phyloP scores from a whole-genome alignment of 2,113 vertebrate species.

The Mellivora capensis region DNA sequence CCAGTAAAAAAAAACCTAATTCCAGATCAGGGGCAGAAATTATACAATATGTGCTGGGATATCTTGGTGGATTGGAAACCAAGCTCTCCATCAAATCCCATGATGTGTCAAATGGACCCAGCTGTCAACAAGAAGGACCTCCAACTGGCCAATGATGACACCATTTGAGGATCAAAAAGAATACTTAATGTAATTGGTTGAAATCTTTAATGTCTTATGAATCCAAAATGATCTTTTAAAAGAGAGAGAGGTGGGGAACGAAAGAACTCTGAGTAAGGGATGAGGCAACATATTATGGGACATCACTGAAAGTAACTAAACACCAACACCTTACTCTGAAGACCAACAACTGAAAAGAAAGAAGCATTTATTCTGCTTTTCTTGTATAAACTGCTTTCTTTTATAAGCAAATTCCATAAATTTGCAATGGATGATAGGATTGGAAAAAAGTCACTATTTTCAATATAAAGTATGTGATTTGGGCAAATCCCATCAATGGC shows the following conservation, averaged over 20 bases:
- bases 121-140: background rate
- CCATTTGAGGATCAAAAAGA: background rate
- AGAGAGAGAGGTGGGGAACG: background rate
- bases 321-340: background rate
- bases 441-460: background rate
- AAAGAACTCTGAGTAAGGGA: background rate
- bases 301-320: background rate
- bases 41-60: background rate
- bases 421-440: background rate
- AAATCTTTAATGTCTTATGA: background rate
- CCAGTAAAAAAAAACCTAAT: background rate
- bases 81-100: background rate
- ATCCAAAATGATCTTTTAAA: constrained; percentile 7
- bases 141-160: background rate
- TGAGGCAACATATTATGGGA: background rate
- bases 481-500: background rate
- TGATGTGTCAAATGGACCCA: background rate
- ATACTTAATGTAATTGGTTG: background rate
- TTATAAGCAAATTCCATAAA: background rate
- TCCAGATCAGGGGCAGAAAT: background rate
- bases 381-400: background rate
- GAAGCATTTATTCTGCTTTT: background rate
- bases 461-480: background rate
- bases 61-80: background rate
- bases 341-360: background rate